Evolutionary conservation across 1,140 invertebrate genomes (phyloP).

Genomic region (Melanaphis sacchari): DNA sequence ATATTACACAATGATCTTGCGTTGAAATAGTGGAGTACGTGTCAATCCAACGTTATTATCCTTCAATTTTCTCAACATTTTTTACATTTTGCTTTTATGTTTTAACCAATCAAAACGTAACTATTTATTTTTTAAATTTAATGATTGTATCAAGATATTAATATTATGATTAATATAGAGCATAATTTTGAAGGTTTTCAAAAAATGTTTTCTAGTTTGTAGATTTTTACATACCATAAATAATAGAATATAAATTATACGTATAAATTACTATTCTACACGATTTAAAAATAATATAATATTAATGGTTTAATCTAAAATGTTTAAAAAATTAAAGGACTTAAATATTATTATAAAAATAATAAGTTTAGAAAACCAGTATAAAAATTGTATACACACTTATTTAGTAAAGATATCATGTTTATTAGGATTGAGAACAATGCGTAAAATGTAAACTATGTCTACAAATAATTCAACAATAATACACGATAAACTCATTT

Average conservation of each 20-base stretch:
- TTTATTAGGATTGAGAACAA: background rate
- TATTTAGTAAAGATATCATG: background rate
- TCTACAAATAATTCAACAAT: background rate
- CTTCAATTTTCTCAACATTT: no score
- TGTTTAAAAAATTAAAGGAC: background rate
- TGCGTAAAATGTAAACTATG: background rate
- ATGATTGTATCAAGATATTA: background rate
- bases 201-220: background rate
- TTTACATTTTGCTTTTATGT: no score
- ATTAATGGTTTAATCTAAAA: background rate
- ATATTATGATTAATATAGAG: background rate
- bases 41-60: background rate
- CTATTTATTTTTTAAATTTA: background rate
- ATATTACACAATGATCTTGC: background rate
- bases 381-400: background rate
- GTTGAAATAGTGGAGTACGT: background rate
- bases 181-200: background rate
- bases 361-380: background rate
- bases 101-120: background rate
- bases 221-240: background rate
- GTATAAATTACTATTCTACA: no score
- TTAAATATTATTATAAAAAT: background rate
- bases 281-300: background rate
- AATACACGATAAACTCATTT: background rate
- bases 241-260: background rate